Base-by-base conservation (phyloP, 2,113 vertebrate species). In the Chlorodrepanis virens region DNA sequence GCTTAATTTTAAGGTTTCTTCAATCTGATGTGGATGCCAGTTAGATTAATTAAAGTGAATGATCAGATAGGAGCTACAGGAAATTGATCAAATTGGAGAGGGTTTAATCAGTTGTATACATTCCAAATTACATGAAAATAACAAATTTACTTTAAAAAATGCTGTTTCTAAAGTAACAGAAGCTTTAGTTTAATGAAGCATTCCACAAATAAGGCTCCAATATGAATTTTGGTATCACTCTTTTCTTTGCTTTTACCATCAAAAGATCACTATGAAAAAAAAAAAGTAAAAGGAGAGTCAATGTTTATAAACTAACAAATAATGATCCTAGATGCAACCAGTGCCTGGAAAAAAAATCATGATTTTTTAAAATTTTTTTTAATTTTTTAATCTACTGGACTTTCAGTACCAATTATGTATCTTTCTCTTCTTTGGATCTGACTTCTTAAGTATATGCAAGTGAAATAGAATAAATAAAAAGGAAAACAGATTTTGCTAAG, bases 401-500 rank as follows among this genome's bases (percentile, higher is more conserved):
- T 94, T 96, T 94, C 88, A 78, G n/a, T 83, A 75, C 85, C 69
- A 96, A 68, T 97, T 96, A 96, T 92, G 89, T 95, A 81, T 87
- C 85, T 76, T 89, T 89, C 84, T 89, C 57, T 91, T 78, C 88
- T 95, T 96, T 87, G 88, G 52, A 87, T 90, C 85, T 88, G 88
- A 84, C 76, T 96, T 95, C 76, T 87, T 96, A 96, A 94, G 83
- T 95, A 65, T 92, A 89, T 94, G 92, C 90, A 88, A 89, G 90
- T 68, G 61, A 90, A 96, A 95, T 75, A 86, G 93, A 93, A 96
- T 83, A 95, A 95, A 80, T 93, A 93, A 79, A 61, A 70, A 85
- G 78, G 90, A 87, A 94, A 95, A 90, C 91, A 93, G 86, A 95
- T 96, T 95, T 96, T 95, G 82, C 92, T 47, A 94, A 96, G 89